Conservation (phyloP, 1,140 invertebrate genomes). For the Copidosoma floridanum region DNA sequence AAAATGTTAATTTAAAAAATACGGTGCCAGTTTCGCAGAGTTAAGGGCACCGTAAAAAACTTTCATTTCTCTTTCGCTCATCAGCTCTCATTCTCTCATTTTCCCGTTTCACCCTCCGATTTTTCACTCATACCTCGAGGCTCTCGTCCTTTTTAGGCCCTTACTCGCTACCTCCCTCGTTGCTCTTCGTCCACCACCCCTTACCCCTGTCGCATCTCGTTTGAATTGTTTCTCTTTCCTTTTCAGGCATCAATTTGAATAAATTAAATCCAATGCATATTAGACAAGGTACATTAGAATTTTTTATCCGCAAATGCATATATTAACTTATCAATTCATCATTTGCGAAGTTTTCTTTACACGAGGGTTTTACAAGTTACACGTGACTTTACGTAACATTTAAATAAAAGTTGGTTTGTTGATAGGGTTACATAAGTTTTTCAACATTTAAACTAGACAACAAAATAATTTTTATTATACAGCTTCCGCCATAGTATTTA, state of each 20-base stretch:
- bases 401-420: no score
- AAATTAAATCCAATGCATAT: constrained; percentile 47
- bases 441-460: no score
- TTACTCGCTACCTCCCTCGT: neutral
- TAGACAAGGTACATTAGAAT: no score
- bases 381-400: no score
- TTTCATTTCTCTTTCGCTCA: constrained; percentile 33
- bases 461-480: no score
- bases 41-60: constrained; percentile 54
- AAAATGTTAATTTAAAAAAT: constrained; percentile 56
- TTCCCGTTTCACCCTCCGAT: constrained; percentile 31
- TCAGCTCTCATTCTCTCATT: constrained; percentile 38
- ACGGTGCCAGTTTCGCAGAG: constrained; percentile 52
- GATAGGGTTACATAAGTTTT: no score
- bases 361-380: no score
- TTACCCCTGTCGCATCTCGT: constrained; percentile 21
- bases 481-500: no score
- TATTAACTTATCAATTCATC: no score
- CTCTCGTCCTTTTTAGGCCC: neutral
- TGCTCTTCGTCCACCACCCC: neutral
- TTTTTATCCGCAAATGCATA: no score
- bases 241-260: constrained; percentile 39
- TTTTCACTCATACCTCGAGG: constrained; percentile 4
- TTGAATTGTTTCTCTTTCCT: constrained; percentile 8
- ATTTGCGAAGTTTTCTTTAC: no score